Base-by-base conservation (phyloP, 1,140 invertebrate species). In the Temnothorax curvispinosus region DNA sequence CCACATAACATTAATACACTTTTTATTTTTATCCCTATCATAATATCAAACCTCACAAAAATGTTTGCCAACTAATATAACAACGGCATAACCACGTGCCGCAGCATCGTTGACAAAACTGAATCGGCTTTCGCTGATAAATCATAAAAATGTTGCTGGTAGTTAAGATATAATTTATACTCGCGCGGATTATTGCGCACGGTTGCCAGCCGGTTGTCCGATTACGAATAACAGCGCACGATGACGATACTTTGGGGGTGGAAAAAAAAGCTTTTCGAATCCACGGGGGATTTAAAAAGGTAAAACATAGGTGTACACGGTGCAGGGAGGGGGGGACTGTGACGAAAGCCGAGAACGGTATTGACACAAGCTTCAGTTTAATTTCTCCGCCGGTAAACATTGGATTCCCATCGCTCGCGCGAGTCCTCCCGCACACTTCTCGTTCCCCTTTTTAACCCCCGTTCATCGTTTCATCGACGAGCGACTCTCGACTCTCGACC, bases 281-380 rank as follows among this genome's bases (percentile, higher is more conserved):
- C 65, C 82, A 86, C 78, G 77, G 87, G 86, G 85, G 90, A 90
- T 60, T 85, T 85, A 92, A 94, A 93, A 92, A 92, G 84, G 89
- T 91, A 91, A 81, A 81, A 91, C 92, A 91, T 90, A 90, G 85
- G 75, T 90, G 76, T 52, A 78, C 74, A 89, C 50, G 64, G 38
- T 5, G n/a, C n/a, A 8, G 52, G 87, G 9, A 76, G 72, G 85
- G 32, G 41, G 89, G 82, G 91, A 90, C 91, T 92, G 91, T 90
- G 92, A 91, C 89, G 91, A 93, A 94, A 94, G 94, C 94, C 93
- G 94, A 93, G 92, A 88, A 88, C 89, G 93, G 93, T 95, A 94
- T 95, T 94, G 94, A 95, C 94, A 94, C 92, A 94, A 94, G 94
- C 94, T 93, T 93, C 94, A 91, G 93, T 95, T 94, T 95, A 95